Conservation (phyloP, 2,113 vertebrate genomes). For the Nansenia antarctica region DNA sequence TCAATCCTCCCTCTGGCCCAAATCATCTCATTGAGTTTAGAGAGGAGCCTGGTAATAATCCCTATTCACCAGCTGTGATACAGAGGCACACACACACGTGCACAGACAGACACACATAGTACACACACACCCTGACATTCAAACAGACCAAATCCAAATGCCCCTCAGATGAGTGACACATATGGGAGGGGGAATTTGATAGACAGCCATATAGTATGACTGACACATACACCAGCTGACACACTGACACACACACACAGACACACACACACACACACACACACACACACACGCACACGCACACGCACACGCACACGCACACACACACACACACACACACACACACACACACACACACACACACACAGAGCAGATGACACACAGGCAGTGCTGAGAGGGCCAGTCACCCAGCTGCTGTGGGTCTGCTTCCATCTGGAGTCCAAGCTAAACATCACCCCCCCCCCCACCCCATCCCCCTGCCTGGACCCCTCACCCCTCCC, state of each 20-base stretch:
- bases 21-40: conserved; percentile 56
- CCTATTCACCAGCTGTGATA: conserved; percentile 41
- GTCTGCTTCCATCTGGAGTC: conserved; percentile 78
- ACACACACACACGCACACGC: conserved; percentile 34
- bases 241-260: conserved; percentile 27
- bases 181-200: conserved; percentile 48
- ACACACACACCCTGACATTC: conserved; percentile 27
- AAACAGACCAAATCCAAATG: conserved; percentile 31
- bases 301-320: conserved; percentile 58
- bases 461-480: conserved; percentile 60
- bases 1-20: conserved; percentile 60
- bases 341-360: conserved; percentile 21
- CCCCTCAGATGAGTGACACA: conserved; percentile 47
- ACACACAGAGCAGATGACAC: conserved; percentile 79
- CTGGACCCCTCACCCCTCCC: conserved; percentile 14
- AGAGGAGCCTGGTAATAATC: conserved; percentile 62
- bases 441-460: conserved; percentile 75
- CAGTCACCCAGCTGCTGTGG: conserved; percentile 92
- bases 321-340: conserved; percentile 60
- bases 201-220: conserved; percentile 47
- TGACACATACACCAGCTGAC: conserved; percentile 60
- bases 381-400: conserved; percentile 53
- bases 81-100: conserved; percentile 12
- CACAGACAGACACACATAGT: neutral
- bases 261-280: conserved; percentile 20